A percentile compares a stretch with the other conserved stretches of the same genome.
phyloP scores from a whole-genome alignment of 2,113 vertebrate species.

The Pandion haliaetus region DNA sequence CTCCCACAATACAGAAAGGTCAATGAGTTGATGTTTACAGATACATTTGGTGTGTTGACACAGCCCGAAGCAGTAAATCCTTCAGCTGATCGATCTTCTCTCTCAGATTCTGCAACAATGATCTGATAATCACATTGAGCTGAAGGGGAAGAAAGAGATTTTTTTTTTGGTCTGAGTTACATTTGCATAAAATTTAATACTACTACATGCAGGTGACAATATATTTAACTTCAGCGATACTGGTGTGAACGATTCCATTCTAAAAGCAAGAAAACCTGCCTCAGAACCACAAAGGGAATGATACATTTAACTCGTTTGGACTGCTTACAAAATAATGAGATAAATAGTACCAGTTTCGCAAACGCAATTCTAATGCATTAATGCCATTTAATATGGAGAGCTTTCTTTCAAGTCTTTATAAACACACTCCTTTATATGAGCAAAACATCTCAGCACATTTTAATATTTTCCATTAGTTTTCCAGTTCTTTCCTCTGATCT shows the following conservation, averaged over 20 bases:
- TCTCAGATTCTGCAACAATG: constrained; percentile 86
- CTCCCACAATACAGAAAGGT: neutral
- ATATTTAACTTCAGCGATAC: neutral
- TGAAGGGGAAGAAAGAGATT: constrained; percentile 55
- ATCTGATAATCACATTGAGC: constrained; percentile 88
- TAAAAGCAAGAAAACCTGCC: neutral
- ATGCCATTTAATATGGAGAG: neutral
- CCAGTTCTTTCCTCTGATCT: neutral
- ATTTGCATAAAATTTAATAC: fast-evolving
- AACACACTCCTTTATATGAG: neutral
- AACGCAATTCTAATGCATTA: neutral
- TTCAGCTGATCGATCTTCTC: constrained; percentile 88
- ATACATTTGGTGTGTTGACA: constrained; percentile 89
- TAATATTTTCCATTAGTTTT: neutral
- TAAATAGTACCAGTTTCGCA: neutral
- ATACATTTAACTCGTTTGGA: neutral
- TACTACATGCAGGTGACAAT: neutral
- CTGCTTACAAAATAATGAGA: neutral
- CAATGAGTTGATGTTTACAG: constrained; percentile 44
- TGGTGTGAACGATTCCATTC: neutral
- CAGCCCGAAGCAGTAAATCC: constrained; percentile 83
- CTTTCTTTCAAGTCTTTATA: neutral
- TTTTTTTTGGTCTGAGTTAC: fast-evolving
- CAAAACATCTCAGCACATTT: neutral
- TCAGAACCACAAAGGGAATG: neutral